phyloP scores from a whole-genome alignment of 1,140 invertebrate genomes.

The Scaptomyza montana region DNA sequence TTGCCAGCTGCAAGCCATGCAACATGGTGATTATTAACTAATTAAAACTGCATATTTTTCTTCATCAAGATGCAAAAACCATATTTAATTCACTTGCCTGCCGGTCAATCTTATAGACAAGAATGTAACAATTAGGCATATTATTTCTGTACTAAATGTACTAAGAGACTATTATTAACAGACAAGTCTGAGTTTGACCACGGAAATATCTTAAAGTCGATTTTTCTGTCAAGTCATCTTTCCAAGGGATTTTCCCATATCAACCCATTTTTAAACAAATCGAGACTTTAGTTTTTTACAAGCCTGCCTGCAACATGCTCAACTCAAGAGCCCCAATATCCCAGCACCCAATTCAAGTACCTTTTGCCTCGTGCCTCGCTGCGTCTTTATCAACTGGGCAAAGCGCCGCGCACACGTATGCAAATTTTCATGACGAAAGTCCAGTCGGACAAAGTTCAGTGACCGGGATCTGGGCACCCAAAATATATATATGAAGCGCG shows the following conservation, averaged over 20 bases:
- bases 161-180: background rate
- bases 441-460: constrained; percentile 78
- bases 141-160: background rate
- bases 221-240: background rate
- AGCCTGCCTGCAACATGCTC: background rate
- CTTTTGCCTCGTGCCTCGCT: constrained; percentile 22
- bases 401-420: constrained; percentile 49
- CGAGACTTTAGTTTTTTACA: too few species aligned
- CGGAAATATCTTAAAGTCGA: background rate
- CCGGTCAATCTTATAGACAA: background rate
- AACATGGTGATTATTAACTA: constrained; percentile 68
- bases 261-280: too few species aligned
- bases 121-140: constrained; percentile 18
- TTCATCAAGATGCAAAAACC: constrained; percentile 63
- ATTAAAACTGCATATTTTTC: constrained; percentile 77
- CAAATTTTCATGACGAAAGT: constrained; percentile 74
- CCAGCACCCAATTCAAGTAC: constrained; percentile 26
- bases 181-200: too few species aligned
- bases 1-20: constrained; percentile 60
- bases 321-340: constrained; percentile 18
- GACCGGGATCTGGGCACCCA: constrained; percentile 40
- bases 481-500: constrained; percentile 19
- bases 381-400: constrained; percentile 45
- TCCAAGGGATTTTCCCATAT: too few species aligned
- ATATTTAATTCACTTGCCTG: constrained; percentile 48